Evolutionary conservation across 2,797 vertebrate species (phyloP).

Genomic region (Ptychadena robeensis): DNA sequence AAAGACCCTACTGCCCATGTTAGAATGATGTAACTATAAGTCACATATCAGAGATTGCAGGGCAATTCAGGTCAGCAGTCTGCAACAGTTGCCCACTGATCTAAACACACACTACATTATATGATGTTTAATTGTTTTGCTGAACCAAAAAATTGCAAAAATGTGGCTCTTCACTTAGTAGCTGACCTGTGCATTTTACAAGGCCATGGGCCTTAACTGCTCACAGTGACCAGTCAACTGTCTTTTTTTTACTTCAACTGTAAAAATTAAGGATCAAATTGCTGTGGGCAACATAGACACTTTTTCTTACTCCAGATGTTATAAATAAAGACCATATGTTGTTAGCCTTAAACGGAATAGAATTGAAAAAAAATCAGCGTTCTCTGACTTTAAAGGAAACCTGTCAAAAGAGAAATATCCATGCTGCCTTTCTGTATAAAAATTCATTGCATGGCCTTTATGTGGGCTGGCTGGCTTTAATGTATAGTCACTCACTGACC

Average conservation of each 20-base stretch:
- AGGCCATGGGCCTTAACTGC: not conserved
- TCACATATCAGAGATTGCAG: too few species aligned
- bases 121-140: not conserved
- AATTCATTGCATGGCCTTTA: not conserved
- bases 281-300: not conserved
- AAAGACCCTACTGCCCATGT: too few species aligned
- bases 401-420: too few species aligned
- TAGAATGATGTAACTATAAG: too few species aligned
- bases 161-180: not conserved
- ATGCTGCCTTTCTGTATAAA: not conserved
- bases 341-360: not conserved
- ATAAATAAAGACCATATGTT: not conserved
- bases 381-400: not conserved
- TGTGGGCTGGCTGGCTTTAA: not conserved
- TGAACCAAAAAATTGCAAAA: not conserved
- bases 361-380: not conserved
- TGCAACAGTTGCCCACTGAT: too few species aligned
- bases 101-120: too few species aligned
- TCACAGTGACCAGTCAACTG: not conserved
- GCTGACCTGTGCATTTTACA: not conserved
- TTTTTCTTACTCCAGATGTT: not conserved
- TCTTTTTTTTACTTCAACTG: not conserved
- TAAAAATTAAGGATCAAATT: not conserved
- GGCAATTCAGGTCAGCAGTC: too few species aligned
- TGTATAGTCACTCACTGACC: not conserved